These are phyloP conservation scores for Drosophila auraria DNA, from an alignment of 1,140 invertebrate species.

Conservation along the genomic window DNA sequence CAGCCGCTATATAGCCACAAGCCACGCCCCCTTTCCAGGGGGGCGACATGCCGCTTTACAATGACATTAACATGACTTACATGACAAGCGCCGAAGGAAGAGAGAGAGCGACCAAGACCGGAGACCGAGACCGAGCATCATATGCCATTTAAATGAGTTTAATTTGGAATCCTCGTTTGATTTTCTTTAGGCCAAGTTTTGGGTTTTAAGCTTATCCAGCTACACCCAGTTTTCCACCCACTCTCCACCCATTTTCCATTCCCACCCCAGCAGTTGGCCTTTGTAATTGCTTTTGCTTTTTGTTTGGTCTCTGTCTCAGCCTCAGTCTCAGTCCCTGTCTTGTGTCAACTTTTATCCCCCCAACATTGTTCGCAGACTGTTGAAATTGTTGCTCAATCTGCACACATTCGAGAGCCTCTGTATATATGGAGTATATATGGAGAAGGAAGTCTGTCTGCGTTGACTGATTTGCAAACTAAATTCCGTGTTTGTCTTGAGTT, in stretches of 20 bases:
- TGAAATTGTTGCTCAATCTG: conserved; percentile 71
- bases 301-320: conserved; percentile 67
- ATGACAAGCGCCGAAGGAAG: conserved; percentile 38
- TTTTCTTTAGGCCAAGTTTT: conserved; percentile 60
- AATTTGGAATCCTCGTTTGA: conserved; percentile 81
- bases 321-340: conserved; percentile 49
- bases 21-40: conserved; percentile 12
- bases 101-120: background rate
- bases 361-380: conserved; percentile 61
- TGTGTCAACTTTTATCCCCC: conserved; percentile 61
- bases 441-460: conserved; percentile 26
- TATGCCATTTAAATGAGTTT: conserved; percentile 75
- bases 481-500: conserved; percentile 49
- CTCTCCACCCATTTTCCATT: background rate
- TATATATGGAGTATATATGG: conserved; percentile 9
- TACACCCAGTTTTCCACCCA: background rate
- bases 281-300: conserved; percentile 78
- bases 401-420: conserved; percentile 1
- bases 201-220: conserved; percentile 16
- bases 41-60: conserved; percentile 38
- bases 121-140: conserved; percentile 23
- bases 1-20: conserved; percentile 8
- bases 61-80: conserved; percentile 70
- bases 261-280: conserved; percentile 6
- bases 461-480: conserved; percentile 75